Conservation (phyloP, 2,113 vertebrate genomes). For the Elaphurus davidianus region DNA sequence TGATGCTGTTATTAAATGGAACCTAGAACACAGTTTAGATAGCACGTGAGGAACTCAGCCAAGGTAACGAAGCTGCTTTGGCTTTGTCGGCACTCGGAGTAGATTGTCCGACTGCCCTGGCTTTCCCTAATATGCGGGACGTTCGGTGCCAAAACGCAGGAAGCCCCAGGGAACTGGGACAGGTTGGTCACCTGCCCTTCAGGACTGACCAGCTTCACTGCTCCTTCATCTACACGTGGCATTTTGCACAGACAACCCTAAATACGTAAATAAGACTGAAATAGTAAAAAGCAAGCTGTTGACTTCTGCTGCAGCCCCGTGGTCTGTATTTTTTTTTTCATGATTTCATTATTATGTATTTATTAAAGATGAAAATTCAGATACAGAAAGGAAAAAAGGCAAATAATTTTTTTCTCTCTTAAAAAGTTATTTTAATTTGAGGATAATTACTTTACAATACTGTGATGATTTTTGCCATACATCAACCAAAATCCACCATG, state of each 20-base stretch:
- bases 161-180: accelerated
- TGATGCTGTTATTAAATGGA: neutral
- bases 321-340: neutral
- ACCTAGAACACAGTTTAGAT: accelerated
- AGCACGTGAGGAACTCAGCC: accelerated
- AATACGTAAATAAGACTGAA: neutral
- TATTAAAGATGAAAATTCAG: too few relatives aligned
- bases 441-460: too few relatives aligned
- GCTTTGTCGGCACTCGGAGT: accelerated
- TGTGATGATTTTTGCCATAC: too few relatives aligned
- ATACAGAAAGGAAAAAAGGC: too few relatives aligned
- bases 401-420: too few relatives aligned
- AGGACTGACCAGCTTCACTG: neutral
- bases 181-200: accelerated
- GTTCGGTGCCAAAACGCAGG: accelerated
- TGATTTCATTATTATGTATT: too few relatives aligned
- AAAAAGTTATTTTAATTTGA: too few relatives aligned
- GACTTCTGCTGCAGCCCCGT: too few relatives aligned
- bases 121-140: accelerated
- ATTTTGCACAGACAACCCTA: neutral
- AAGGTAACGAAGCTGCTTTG: too few relatives aligned
- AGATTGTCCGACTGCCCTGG: neutral
- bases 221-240: neutral
- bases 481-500: too few relatives aligned
- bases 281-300: accelerated